phyloP scores from a whole-genome alignment of 2,888 invertebrate genomes.

The Parnassius apollo region DNA sequence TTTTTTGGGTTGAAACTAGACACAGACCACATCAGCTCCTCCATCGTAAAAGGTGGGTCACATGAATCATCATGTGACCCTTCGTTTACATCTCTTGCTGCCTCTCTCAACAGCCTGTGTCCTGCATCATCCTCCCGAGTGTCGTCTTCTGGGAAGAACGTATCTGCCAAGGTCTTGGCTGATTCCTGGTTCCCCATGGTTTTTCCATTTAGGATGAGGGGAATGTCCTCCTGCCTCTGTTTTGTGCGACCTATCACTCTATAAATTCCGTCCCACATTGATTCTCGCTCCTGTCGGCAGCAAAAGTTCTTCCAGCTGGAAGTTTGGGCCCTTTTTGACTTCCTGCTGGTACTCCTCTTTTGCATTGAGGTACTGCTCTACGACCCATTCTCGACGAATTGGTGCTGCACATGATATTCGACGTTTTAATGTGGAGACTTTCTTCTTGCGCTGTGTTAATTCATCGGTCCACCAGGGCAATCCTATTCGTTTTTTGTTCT shows the following conservation, averaged over 20 bases:
- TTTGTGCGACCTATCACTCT: no score
- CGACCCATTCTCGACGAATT: slow-evolving; percentile 2
- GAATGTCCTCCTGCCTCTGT: no score
- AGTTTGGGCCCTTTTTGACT: slow-evolving; percentile 23
- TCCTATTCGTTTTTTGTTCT: not conserved
- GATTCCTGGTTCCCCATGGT: no score
- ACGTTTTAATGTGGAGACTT: not conserved
- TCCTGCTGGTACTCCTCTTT: slow-evolving; percentile 18
- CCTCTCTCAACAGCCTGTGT: not conserved
- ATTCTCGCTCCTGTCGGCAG: slow-evolving; percentile 28
- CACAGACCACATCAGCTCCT: no score
- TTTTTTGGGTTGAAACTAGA: no score
- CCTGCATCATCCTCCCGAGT: not conserved
- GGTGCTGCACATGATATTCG: slow-evolving; percentile 16
- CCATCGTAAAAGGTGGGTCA: slow-evolving; percentile 22
- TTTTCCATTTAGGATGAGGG: no score
- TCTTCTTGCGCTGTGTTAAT: no score
- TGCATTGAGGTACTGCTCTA: slow-evolving; percentile 19
- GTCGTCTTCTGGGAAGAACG: not conserved
- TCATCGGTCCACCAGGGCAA: slow-evolving; percentile 1
- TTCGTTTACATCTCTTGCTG: not conserved
- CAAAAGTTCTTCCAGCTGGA: slow-evolving; percentile 32
- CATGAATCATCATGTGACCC: no score
- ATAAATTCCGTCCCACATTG: slow-evolving; percentile 31
- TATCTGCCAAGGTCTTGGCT: no score